A percentile compares a stretch with the other conserved stretches of the same genome.
Evolutionary conservation across 2,888 invertebrate species (phyloP).

Genomic region (Encarsia formosa): DNA sequence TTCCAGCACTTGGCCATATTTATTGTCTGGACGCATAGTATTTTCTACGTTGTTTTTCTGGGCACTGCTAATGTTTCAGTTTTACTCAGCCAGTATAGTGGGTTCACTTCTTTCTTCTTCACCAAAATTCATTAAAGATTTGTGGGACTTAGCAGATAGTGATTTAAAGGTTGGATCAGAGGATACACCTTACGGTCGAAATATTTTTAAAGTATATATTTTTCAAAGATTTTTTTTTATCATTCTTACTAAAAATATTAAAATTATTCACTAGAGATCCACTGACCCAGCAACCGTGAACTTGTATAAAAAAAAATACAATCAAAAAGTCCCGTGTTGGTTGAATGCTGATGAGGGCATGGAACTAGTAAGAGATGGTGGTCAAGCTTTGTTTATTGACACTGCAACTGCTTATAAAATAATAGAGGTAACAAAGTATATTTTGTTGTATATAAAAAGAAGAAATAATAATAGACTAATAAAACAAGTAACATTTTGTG

Average conservation of each 20-base stretch:
- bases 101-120: constrained; percentile 44
- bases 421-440: constrained; percentile 50
- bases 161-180: constrained; percentile 42
- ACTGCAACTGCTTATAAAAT: constrained; percentile 65
- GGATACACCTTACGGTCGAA: constrained; percentile 41
- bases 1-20: constrained; percentile 46
- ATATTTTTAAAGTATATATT: constrained; percentile 32
- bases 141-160: constrained; percentile 42
- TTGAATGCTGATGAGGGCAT: constrained; percentile 57
- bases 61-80: constrained; percentile 45
- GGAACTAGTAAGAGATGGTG: constrained; percentile 59
- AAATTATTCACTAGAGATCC: no score
- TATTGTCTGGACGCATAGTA: constrained; percentile 50
- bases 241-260: no score
- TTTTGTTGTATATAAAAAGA: background rate
- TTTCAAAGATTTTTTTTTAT: background rate
- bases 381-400: constrained; percentile 69
- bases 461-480: background rate
- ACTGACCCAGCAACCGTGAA: constrained; percentile 60
- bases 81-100: constrained; percentile 48
- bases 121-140: constrained; percentile 41
- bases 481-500: background rate
- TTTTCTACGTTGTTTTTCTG: constrained; percentile 42
- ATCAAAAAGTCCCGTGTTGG: constrained; percentile 25
- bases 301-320: constrained; percentile 57